A percentile compares a stretch with the other conserved stretches of the same genome.
Evolutionary conservation across 2,113 vertebrate genomes (phyloP).

Genomic region (Ailuropoda melanoleuca): DNA sequence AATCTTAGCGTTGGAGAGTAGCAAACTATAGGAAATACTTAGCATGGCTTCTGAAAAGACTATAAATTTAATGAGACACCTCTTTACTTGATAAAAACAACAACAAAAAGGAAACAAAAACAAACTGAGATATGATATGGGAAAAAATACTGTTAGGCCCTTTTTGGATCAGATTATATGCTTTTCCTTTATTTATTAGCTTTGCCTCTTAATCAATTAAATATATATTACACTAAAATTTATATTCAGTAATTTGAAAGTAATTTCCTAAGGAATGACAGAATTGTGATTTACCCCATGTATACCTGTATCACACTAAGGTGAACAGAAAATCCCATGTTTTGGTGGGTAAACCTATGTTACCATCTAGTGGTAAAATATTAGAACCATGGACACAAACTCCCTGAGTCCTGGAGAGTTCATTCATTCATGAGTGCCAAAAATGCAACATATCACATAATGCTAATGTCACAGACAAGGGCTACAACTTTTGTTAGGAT

Average conservation of each 20-base stretch:
- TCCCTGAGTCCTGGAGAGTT: background rate
- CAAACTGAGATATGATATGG: background rate
- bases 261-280: background rate
- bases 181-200: background rate
- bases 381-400: background rate
- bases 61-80: background rate
- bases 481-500: background rate
- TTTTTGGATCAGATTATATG: background rate
- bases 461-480: background rate
- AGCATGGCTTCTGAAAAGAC: background rate
- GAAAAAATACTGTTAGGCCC: background rate
- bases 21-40: background rate
- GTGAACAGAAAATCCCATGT: background rate
- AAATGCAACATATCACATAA: background rate
- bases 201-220: background rate
- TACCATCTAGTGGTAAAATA: background rate
- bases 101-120: background rate
- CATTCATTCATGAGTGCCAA: background rate
- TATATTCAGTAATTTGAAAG: background rate
- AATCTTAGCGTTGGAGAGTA: background rate
- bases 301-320: background rate
- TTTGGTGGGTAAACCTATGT: conserved; percentile 7
- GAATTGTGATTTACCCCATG: background rate
- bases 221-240: background rate
- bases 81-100: background rate